These are phyloP conservation scores for Pararge aegeria DNA, from an alignment of 1,140 invertebrate species.

Conservation along the genomic window DNA sequence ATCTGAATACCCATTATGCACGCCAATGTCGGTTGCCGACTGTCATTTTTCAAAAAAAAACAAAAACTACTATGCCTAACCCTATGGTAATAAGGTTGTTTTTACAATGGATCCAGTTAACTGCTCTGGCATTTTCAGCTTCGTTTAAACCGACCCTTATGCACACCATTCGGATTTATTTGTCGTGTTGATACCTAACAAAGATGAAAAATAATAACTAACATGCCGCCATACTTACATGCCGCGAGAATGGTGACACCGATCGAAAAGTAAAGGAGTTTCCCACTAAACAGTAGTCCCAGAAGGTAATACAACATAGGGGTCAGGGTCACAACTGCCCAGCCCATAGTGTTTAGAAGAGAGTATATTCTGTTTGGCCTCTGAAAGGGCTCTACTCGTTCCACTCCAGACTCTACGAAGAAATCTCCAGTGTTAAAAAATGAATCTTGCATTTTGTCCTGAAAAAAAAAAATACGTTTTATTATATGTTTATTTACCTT, in stretches of 20 bases:
- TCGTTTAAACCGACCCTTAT: no score
- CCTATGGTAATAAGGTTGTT: no score
- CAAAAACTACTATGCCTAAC: no score
- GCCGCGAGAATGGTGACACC: conserved; percentile 83
- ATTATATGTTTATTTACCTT: no score
- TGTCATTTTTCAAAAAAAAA: no score
- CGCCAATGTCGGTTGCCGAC: no score
- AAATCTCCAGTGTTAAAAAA: conserved; percentile 91
- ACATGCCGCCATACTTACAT: no score
- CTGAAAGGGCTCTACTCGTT: conserved; percentile 80
- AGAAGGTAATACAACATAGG: conserved; percentile 85
- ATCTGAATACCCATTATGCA: no score
- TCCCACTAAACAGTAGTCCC: conserved; percentile 85
- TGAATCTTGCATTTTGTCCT: conserved; percentile 91
- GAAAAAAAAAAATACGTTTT: conserved; percentile 41
- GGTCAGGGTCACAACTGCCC: conserved; percentile 85
- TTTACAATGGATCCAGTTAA: no score
- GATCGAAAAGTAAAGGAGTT: conserved; percentile 85
- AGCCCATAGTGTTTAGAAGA: conserved; percentile 86
- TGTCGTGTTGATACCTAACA: no score
- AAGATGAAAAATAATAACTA: conserved; percentile 13
- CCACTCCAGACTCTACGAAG: conserved; percentile 86
- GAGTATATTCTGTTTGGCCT: conserved; percentile 83
- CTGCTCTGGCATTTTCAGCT: no score
- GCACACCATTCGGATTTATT: no score